These are phyloP conservation scores for Metaphire vulgaris DNA, from an alignment of 1,140 invertebrate species.

Conservation along the genomic window DNA sequence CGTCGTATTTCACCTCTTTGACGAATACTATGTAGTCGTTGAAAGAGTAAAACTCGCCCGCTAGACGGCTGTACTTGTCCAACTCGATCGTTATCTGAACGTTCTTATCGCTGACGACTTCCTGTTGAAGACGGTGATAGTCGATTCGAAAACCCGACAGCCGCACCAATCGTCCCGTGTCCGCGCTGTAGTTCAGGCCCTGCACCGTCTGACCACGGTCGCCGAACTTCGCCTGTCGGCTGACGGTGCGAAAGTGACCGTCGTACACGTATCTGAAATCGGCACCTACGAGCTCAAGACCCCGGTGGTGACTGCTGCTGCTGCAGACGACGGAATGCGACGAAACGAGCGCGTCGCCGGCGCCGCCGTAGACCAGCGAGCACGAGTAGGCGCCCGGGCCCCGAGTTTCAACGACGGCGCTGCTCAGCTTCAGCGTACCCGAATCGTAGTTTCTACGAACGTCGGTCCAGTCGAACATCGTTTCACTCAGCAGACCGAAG, in stretches of 20 bases:
- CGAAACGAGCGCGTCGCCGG: conserved; percentile 21
- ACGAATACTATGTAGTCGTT: conserved; percentile 79
- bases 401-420: conserved; percentile 35
- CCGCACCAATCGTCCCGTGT: conserved; percentile 71
- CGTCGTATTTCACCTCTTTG: conserved; percentile 78
- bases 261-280: conserved; percentile 90
- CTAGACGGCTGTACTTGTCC: conserved; percentile 67
- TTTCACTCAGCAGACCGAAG: conserved; percentile 71
- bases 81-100: conserved; percentile 73
- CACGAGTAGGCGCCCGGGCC: conserved; percentile 38
- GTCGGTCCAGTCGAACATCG: conserved; percentile 74
- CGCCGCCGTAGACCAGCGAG: conserved; percentile 50
- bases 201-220: conserved; percentile 22
- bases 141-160: conserved; percentile 61
- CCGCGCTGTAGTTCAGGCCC: conserved; percentile 63
- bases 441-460: conserved; percentile 75
- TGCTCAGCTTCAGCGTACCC: conserved; percentile 45
- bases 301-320: background rate
- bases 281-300: conserved; percentile 64
- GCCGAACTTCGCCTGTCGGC: conserved; percentile 29
- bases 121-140: conserved; percentile 60
- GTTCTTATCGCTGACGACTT: conserved; percentile 77
- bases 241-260: conserved; percentile 71
- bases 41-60: conserved; percentile 64
- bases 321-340: conserved; percentile 1